These are phyloP conservation scores for Calliopsis andreniformis DNA, from an alignment of 1,140 invertebrate species.

Conservation along the genomic window DNA sequence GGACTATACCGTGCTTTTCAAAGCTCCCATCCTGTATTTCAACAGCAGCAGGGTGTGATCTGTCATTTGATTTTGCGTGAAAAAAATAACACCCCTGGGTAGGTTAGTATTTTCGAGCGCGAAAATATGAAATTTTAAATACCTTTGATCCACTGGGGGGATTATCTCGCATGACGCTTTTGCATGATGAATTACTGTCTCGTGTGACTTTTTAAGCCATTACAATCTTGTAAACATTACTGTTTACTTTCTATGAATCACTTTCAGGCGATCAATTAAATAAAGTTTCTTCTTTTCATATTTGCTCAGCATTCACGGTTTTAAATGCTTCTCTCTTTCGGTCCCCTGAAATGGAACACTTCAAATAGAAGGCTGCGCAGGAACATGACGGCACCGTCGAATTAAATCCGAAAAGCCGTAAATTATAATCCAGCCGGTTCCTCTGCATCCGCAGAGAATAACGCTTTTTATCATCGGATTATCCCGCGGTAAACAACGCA, in stretches of 20 bases:
- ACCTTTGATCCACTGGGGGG: not conserved
- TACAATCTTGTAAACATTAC: no score
- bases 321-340: no score
- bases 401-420: conserved; percentile 38
- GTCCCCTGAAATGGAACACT: not conserved
- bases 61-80: not conserved
- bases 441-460: not conserved
- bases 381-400: not conserved
- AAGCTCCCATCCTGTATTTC: conserved; percentile 8
- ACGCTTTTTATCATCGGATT: conserved; percentile 17
- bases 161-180: no score
- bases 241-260: no score
- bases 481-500: conserved; percentile 46
- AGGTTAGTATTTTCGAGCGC: not conserved
- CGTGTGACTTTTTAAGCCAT: no score
- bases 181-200: no score
- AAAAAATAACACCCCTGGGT: not conserved
- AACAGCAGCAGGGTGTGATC: not conserved
- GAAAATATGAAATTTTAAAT: not conserved
- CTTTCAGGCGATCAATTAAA: no score
- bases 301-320: no score
- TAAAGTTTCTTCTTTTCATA: no score
- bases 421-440: conserved; percentile 5
- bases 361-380: no score
- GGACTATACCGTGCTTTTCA: conserved; percentile 45